Percentiles rank a stretch among this genome's conserved stretches.
Evolutionary conservation across 1,140 invertebrate species (phyloP).

Genomic region (Brachionus angularis): DNA sequence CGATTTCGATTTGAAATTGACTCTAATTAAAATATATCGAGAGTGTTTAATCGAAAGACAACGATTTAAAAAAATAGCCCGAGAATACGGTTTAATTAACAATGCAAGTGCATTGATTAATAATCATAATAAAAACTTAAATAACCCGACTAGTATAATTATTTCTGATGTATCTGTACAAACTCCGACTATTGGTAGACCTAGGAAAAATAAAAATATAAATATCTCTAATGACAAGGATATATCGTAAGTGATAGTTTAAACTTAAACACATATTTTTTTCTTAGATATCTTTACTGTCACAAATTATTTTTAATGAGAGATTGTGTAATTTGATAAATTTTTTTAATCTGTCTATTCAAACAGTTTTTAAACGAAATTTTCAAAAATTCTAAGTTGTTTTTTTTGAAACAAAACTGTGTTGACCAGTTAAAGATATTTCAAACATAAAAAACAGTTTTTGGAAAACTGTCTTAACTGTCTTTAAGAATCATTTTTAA

Average conservation of each 20-base stretch:
- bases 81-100: slow-evolving; percentile 61
- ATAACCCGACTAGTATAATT: background rate
- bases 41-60: slow-evolving; percentile 76
- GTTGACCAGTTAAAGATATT: too few species aligned
- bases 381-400: too few species aligned
- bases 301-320: too few species aligned
- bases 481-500: too few species aligned
- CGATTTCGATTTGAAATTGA: slow-evolving; percentile 64
- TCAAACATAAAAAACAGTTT: too few species aligned
- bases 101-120: slow-evolving; percentile 42
- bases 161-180: slow-evolving; percentile 2
- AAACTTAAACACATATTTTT: too few species aligned
- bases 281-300: too few species aligned
- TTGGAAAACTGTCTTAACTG: too few species aligned
- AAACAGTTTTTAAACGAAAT: too few species aligned
- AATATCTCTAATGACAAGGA: slow-evolving; percentile 47
- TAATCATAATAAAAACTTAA: slow-evolving; percentile 44
- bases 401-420: too few species aligned
- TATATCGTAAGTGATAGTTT: slow-evolving; percentile 49
- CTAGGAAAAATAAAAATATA: slow-evolving; percentile 72
- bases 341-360: too few species aligned
- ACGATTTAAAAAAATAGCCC: slow-evolving; percentile 75
- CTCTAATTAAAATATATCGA: slow-evolving; percentile 83
- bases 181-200: slow-evolving; percentile 5
- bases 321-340: too few species aligned